Evolutionary conservation across 2,797 vertebrate genomes (phyloP).

Genomic region (Tadarida brasiliensis): DNA sequence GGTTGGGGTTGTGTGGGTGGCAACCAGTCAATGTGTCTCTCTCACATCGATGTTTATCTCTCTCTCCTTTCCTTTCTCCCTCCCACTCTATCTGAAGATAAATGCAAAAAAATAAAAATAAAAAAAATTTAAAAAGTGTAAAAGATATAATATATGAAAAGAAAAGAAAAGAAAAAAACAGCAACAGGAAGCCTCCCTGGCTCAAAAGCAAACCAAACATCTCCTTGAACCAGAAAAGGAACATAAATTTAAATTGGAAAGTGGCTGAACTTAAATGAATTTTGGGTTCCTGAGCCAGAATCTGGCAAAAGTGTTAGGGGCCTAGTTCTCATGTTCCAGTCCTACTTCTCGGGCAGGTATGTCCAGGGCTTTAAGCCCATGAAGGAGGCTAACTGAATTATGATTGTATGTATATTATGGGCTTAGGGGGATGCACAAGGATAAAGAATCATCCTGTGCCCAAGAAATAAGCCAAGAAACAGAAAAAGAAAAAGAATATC

Average conservation of each 20-base stretch:
- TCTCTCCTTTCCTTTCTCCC: no score
- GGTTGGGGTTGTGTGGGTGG: no score
- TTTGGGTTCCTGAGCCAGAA: neutral
- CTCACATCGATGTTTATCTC: no score
- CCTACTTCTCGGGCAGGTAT: neutral
- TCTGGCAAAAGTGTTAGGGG: fast-evolving
- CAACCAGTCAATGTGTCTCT: no score
- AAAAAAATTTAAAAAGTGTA: no score
- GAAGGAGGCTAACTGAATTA: neutral
- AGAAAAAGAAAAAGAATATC: neutral
- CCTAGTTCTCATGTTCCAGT: neutral
- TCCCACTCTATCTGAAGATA: no score
- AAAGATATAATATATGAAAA: neutral
- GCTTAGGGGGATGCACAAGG: neutral
- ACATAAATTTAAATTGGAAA: neutral
- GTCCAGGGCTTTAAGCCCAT: neutral
- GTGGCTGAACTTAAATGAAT: neutral
- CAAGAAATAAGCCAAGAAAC: constrained; percentile 7
- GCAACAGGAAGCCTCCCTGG: neutral
- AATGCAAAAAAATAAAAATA: no score
- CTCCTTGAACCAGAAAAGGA: neutral
- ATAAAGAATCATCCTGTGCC: neutral
- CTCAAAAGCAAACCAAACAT: neutral
- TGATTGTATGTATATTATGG: neutral
- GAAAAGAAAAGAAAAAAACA: neutral